Base-by-base conservation (phyloP, 1,140 invertebrate species). In the Caenorhabditis elegans region DNA sequence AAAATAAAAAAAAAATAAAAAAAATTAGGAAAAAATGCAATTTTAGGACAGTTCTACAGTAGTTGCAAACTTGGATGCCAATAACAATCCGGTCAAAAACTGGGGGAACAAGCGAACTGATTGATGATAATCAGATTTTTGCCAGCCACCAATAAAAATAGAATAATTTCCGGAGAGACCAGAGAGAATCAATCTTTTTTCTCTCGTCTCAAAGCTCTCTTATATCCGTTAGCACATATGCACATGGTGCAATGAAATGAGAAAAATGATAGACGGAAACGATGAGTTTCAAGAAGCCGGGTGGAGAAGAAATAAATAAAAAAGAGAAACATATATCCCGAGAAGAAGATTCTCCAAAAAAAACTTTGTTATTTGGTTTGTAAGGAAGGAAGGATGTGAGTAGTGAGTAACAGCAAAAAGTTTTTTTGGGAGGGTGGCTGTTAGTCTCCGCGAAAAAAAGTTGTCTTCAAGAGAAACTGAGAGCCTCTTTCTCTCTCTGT, bases 141-240 rank as follows among this genome's bases (percentile, higher is more conserved):
- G 22, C 3, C 36, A 22, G 15, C 8, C 22, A 24, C 4, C 4
- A 53, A n/a, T n/a, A 31, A 15, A 60, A 60, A 60, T 60, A 34
- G 26, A 39, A 70, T 70, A 39, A n/a, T n/a, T 70, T 70, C 34
- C 60, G n/a, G 60, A 39, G 53, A 60, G 53, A 60, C 13, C 19
- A 15, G 34, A 31, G 53, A 60, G 53, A 60, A 60, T 0, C 53
- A 60, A 60, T 60, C 53, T 34, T 60, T 51, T 48, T 51, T 51
- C 46, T 48, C n/a, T n/a, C n/a, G n/a, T n/a, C n/a, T n/a, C n/a
- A n/a, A n/a, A n/a, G n/a, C n/a, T n/a, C n/a, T 70, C 31, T 70
- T 43, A n/a, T 70, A 34, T 70, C 60, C 60, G 60, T 70, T 70
- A 70, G 34, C 60, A 70, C 60, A 70, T 70, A 70, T 70, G 60